Percentiles rank a stretch among this genome's conserved stretches.
Evolutionary conservation across 92 coral and sea anemone genomes (phyloP).

Genomic region (Epizoanthus stellaris): DNA sequence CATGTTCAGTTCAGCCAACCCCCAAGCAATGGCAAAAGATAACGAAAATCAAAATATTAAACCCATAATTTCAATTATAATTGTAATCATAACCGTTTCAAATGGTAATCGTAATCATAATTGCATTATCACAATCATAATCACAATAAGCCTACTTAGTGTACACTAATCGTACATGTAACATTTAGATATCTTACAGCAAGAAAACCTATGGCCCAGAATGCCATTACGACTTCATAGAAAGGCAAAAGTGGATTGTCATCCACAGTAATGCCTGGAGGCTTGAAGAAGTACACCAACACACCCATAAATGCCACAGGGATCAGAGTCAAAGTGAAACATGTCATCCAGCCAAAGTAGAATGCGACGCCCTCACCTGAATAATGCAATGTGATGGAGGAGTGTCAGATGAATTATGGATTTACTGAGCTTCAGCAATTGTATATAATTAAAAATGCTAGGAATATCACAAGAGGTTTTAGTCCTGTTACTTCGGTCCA

Average conservation of each 20-base stretch:
- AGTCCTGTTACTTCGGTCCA: no score
- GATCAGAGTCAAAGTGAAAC: conserved; percentile 88
- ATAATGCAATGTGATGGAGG: not conserved
- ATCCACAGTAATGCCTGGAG: conserved; percentile 94
- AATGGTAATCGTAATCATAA: no score
- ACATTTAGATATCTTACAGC: conserved; percentile 62
- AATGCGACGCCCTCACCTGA: conserved; percentile 94
- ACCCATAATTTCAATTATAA: no score
- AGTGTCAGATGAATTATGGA: not conserved
- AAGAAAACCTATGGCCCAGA: conserved; percentile 95
- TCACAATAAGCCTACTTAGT: no score
- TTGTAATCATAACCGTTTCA: no score
- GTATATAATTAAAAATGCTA: no score
- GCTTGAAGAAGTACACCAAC: conserved; percentile 88
- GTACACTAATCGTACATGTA: no score
- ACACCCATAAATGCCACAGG: conserved; percentile 88
- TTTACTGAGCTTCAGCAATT: not conserved
- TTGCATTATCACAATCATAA: no score
- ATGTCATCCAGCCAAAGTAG: conserved; percentile 98
- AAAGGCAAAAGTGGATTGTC: conserved; percentile 95
- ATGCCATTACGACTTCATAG: conserved; percentile 96
- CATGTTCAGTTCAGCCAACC: no score
- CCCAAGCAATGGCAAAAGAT: no score
- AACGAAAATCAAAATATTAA: no score
- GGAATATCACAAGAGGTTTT: no score